Evolutionary conservation across 2,797 vertebrate genomes (phyloP).

Genomic region (Chrosomus eos): DNA sequence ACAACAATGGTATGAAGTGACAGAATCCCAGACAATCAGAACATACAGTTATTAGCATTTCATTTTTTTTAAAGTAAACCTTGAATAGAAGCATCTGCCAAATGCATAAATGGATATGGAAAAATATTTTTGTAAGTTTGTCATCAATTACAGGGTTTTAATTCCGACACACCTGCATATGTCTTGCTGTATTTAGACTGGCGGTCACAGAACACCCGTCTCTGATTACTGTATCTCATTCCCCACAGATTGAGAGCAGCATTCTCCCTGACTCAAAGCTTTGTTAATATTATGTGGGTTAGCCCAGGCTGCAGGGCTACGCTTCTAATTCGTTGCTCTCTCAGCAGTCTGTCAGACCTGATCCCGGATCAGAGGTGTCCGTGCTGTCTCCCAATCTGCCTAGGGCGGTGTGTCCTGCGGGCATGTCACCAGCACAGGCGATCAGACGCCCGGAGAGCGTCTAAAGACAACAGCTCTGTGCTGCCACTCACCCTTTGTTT

Average conservation of each 20-base stretch:
- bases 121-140: slow-evolving; percentile 4
- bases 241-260: slow-evolving; percentile 8
- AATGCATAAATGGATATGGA: not conserved
- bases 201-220: slow-evolving; percentile 3
- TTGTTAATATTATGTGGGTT: slow-evolving; percentile 22
- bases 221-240: slow-evolving; percentile 35
- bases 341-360: slow-evolving; percentile 46
- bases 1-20: not conserved
- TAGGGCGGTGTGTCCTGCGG: slow-evolving; percentile 39
- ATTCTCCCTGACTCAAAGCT: slow-evolving; percentile 25
- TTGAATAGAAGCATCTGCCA: not conserved
- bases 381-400: slow-evolving; percentile 41
- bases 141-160: slow-evolving; percentile 24
- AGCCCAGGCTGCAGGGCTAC: slow-evolving; percentile 19
- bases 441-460: slow-evolving; percentile 48
- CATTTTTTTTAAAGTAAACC: not conserved
- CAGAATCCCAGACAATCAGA: not conserved
- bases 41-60: too few relatives aligned
- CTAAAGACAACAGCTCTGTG: slow-evolving; percentile 33
- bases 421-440: slow-evolving; percentile 46
- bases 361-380: slow-evolving; percentile 40
- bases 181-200: not conserved
- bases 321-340: slow-evolving; percentile 42
- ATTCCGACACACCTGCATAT: not conserved
- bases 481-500: slow-evolving; percentile 25